These are phyloP conservation scores for Drosophila tristis DNA, from an alignment of 1,140 invertebrate genomes.

Conservation along the genomic window DNA sequence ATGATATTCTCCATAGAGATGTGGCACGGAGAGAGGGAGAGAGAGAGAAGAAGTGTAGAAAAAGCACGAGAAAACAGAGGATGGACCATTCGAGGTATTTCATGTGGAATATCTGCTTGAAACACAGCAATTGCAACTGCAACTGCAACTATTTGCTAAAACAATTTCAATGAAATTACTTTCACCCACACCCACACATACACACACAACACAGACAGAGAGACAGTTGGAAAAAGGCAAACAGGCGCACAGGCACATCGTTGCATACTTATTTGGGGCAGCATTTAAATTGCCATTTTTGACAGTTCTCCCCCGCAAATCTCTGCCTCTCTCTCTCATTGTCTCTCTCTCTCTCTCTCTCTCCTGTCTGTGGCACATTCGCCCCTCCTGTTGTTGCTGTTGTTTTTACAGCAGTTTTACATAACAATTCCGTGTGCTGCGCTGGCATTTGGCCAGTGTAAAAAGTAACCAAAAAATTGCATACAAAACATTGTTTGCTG, in stretches of 20 bases:
- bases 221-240: slow-evolving; percentile 18
- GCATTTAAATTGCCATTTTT: slow-evolving; percentile 70
- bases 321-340: too few relatives aligned
- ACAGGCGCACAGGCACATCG: slow-evolving; percentile 23
- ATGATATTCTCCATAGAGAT: slow-evolving; percentile 29
- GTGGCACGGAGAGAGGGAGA: neutral
- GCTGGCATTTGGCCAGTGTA: neutral
- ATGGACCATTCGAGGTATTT: slow-evolving; percentile 21
- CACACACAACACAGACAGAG: neutral
- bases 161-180: slow-evolving; percentile 63
- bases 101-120: slow-evolving; percentile 49
- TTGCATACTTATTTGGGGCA: slow-evolving; percentile 61
- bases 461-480: slow-evolving; percentile 41
- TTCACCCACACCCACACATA: slow-evolving; percentile 16
- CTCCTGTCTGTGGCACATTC: too few relatives aligned
- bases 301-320: slow-evolving; percentile 21
- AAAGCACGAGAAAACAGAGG: neutral
- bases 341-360: too few relatives aligned
- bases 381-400: neutral
- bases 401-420: slow-evolving; percentile 23
- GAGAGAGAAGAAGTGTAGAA: neutral
- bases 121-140: slow-evolving; percentile 52
- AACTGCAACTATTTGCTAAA: slow-evolving; percentile 59
- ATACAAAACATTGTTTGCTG: slow-evolving; percentile 44
- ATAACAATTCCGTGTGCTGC: slow-evolving; percentile 37